Evolutionary conservation across 2,888 invertebrate genomes (phyloP), one percentile per base, ranked within the genome.

Genomic region (Ichneumoninae sp.): DNA sequence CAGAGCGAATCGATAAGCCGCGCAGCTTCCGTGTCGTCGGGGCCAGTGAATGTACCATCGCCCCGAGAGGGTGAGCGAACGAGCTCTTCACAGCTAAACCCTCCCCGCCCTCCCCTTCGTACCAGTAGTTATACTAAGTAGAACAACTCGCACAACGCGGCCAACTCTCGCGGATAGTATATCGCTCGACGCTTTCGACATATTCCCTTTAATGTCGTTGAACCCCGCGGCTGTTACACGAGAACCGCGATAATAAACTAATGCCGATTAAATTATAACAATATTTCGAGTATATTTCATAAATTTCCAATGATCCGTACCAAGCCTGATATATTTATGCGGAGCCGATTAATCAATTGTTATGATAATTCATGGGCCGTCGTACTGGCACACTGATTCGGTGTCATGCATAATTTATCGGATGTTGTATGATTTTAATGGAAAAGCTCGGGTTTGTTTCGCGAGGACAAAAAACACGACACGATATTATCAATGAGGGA

Each of bases 1-100:
- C 71, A 54, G 44, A 62, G 76, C 79, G 79, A 84, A 90, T 90
- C 89, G 89, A 90, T 90, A 86, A 83, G 87, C 87, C 82, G 80
- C 85, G 84, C 86, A 87, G 87, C 87, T 86, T 86, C 86, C 85
- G 82, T 80, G 71, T 52, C 78, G 78, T 81, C 71, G 75, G 68
- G 75, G 57, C 78, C 68, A 75, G 71, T 72, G 75, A 84, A 84
- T 79, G 84, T 79, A 72, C 52, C 66, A 74, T 84, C 69, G 54
- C 40, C 76, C n/a, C 47, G 74, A 66, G 62, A 71, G 60, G 62
- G 68, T 70, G 78, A 80, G 74, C 70, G 84, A 40, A 77, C 69
- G 79, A 79, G 82, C 80, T 74, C 72, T 82, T 82, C 75, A 33
- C 74, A 72, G 74, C 57, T 60, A 80, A 70, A 19, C 36, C 47